A percentile compares a stretch with the other conserved stretches of the same genome.
Conservation (phyloP, 2,113 vertebrate species). For the Alligator mississippiensis region DNA sequence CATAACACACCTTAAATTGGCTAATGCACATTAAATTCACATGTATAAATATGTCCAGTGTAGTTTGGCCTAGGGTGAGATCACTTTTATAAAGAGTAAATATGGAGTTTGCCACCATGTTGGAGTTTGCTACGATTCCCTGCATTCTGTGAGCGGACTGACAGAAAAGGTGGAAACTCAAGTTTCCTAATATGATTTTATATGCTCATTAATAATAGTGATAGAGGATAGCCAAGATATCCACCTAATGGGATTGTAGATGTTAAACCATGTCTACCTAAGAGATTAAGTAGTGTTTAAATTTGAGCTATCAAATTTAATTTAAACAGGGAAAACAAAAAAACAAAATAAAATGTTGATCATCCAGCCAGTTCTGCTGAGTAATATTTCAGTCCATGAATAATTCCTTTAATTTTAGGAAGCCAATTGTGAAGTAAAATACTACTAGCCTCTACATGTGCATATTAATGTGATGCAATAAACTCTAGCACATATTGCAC, state of each 20-base stretch:
- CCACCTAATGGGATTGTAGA: too few relatives aligned
- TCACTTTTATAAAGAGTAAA: neutral
- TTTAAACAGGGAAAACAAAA: neutral
- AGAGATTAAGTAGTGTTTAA: too few relatives aligned
- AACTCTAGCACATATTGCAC: too few relatives aligned
- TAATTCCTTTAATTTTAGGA: fast-evolving
- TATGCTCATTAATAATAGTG: too few relatives aligned
- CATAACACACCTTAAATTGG: too few relatives aligned
- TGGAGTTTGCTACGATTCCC: fast-evolving
- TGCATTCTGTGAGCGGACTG: neutral
- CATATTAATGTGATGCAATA: too few relatives aligned
- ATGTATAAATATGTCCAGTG: neutral
- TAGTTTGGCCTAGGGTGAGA: neutral
- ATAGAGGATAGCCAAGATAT: too few relatives aligned
- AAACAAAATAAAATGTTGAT: neutral
- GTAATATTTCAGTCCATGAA: neutral
- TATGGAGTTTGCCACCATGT: neutral
- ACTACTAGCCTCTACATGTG: too few relatives aligned
- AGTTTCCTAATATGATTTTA: neutral
- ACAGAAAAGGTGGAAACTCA: neutral
- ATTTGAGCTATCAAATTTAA: too few relatives aligned
- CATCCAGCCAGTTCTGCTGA: neutral
- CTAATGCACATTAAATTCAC: neutral
- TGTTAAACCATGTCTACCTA: too few relatives aligned
- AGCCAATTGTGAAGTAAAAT: neutral